Evolutionary conservation across 2,888 invertebrate genomes (phyloP).

Genomic region (Nymphalis urticae): DNA sequence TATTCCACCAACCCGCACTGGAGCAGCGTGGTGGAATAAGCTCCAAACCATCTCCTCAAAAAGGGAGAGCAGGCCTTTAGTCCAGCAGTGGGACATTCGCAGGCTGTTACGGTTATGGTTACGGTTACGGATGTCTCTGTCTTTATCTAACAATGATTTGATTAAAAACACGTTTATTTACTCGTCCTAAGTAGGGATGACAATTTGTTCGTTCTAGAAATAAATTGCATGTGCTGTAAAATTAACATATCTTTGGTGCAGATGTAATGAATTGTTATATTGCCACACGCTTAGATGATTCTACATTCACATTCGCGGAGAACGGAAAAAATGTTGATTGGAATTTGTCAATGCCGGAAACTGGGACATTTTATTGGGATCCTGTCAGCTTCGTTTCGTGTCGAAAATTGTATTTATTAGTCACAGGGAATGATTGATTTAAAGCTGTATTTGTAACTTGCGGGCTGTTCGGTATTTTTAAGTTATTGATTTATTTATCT

Average conservation of each 20-base stretch:
- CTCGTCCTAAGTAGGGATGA: too few species aligned
- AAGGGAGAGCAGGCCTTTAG: too few species aligned
- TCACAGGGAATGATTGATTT: slow-evolving; percentile 32
- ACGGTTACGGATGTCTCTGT: too few species aligned
- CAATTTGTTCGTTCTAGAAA: too few species aligned
- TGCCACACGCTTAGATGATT: neutral
- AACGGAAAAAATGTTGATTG: slow-evolving; percentile 22
- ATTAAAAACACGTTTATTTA: too few species aligned
- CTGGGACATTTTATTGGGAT: slow-evolving; percentile 24
- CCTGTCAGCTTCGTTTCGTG: slow-evolving; percentile 24
- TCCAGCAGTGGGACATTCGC: too few species aligned
- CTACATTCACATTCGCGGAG: neutral
- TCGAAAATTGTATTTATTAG: slow-evolving; percentile 31
- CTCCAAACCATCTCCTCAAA: too few species aligned
- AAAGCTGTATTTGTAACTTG: slow-evolving; percentile 21
- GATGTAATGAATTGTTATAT: neutral
- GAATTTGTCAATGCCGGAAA: slow-evolving; percentile 21
- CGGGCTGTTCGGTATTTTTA: slow-evolving; percentile 2
- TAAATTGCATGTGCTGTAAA: too few species aligned
- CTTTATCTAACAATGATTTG: too few species aligned
- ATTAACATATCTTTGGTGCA: neutral
- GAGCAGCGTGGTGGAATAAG: too few species aligned
- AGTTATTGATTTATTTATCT: neutral
- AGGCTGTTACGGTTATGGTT: too few species aligned
- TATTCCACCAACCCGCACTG: too few species aligned